These are phyloP conservation scores for Bolborhynchus lineola DNA, from an alignment of 2,113 vertebrate species.

Conservation along the genomic window DNA sequence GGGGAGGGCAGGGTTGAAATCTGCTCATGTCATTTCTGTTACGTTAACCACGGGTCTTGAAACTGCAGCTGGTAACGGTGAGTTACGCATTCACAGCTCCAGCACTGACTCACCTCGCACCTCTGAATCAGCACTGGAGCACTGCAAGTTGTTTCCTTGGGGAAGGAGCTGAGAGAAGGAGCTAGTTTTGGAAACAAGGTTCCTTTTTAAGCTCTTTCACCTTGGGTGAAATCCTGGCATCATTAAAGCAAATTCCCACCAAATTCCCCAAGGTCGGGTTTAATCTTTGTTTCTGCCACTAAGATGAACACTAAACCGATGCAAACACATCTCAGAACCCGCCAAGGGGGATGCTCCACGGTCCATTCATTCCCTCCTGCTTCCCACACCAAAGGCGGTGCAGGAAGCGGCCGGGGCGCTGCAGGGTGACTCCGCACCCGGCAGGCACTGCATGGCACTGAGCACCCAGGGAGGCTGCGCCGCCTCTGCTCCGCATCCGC, in stretches of 20 bases:
- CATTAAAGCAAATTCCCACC: neutral
- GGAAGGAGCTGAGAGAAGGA: neutral
- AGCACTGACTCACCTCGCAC: neutral
- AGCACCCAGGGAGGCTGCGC: neutral
- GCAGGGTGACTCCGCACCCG: neutral
- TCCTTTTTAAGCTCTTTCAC: neutral
- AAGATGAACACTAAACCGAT: fast-evolving
- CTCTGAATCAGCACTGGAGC: neutral
- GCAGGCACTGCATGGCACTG: neutral
- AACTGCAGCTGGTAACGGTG: neutral
- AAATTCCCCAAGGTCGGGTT: neutral
- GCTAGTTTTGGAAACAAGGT: fast-evolving
- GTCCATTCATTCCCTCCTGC: no score
- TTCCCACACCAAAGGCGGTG: neutral
- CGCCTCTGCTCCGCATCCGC: neutral
- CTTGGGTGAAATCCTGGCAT: neutral
- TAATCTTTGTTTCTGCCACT: fast-evolving
- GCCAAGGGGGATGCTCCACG: fast-evolving
- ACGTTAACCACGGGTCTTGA: fast-evolving
- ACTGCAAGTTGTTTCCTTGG: neutral
- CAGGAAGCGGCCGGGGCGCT: neutral
- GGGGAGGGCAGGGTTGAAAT: neutral
- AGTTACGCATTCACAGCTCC: neutral
- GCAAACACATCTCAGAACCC: fast-evolving
- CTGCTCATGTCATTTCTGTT: neutral